Percentiles rank a stretch among this genome's conserved stretches.
Evolutionary conservation across 2,113 vertebrate genomes (phyloP).

Genomic region (Heterochromis multidens): DNA sequence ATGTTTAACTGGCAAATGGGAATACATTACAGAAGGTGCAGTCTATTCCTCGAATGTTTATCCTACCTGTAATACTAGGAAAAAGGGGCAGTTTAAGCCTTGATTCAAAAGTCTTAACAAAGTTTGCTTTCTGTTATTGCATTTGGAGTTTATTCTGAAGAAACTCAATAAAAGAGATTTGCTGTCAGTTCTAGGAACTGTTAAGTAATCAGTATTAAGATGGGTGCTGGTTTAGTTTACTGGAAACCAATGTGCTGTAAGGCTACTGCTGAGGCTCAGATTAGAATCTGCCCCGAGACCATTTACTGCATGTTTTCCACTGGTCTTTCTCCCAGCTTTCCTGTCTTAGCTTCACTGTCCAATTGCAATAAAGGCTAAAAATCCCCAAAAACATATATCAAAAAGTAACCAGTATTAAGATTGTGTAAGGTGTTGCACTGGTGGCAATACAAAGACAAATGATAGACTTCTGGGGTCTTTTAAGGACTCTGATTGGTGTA

Average conservation of each 20-base stretch:
- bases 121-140: background rate
- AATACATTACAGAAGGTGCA: background rate
- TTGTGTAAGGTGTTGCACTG: background rate
- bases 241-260: background rate
- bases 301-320: background rate
- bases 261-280: background rate
- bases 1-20: background rate
- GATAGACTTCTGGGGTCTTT: background rate
- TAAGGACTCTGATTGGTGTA: too few relatives aligned
- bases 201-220: background rate
- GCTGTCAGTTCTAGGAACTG: background rate
- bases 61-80: background rate
- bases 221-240: background rate
- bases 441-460: background rate
- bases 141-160: background rate
- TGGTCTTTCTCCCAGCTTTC: background rate
- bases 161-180: background rate
- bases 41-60: background rate
- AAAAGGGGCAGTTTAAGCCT: background rate
- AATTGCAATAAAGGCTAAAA: background rate
- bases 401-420: background rate
- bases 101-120: background rate
- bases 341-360: background rate
- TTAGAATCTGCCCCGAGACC: background rate
- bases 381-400: background rate